Evolutionary conservation across 35 echinoderm and acorn worm species (phyloP).

Genomic region (Patiria miniata): DNA sequence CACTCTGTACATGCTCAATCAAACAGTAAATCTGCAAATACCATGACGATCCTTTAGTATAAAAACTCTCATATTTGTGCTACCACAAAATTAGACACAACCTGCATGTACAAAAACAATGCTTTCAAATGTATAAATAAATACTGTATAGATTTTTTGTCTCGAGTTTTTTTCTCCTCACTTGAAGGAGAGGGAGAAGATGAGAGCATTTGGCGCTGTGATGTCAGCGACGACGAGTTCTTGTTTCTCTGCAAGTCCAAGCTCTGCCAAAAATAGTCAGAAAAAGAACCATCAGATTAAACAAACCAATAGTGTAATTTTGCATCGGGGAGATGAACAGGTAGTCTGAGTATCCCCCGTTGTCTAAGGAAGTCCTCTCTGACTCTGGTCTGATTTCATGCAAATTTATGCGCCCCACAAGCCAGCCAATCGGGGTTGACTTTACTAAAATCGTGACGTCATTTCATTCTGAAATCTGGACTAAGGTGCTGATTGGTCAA

Average conservation of each 20-base stretch:
- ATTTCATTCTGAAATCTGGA: no score
- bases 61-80: no score
- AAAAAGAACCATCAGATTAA: neutral
- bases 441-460: no score
- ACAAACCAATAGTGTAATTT: neutral
- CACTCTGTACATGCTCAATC: no score
- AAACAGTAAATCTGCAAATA: no score
- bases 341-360: neutral
- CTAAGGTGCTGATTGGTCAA: no score
- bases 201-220: slow-evolving; percentile 80
- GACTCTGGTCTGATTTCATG: no score
- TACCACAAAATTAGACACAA: neutral
- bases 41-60: no score
- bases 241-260: slow-evolving; percentile 81
- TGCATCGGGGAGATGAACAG: neutral
- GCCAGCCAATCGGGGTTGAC: no score
- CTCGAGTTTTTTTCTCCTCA: slow-evolving; percentile 18
- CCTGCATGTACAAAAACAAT: neutral
- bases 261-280: slow-evolving; percentile 62
- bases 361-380: neutral
- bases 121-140: neutral
- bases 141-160: neutral
- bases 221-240: slow-evolving; percentile 87
- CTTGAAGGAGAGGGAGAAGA: slow-evolving; percentile 71
- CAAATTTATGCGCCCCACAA: no score